Evolutionary conservation across 2,888 invertebrate species (phyloP).

Genomic region (Caenorhabditis afra): DNA sequence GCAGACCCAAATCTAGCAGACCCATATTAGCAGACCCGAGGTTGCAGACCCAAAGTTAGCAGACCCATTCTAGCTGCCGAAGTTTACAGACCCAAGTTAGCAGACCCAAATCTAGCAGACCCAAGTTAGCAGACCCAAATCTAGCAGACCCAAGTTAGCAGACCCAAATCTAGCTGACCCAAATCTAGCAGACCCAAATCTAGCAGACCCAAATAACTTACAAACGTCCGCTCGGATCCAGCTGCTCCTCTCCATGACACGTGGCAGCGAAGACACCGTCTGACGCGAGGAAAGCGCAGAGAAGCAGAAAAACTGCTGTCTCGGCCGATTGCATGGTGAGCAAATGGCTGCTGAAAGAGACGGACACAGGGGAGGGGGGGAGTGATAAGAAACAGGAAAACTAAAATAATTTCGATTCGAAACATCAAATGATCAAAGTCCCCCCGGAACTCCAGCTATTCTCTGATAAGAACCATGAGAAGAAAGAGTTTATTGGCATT

Average conservation of each 20-base stretch:
- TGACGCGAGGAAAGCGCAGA: not conserved
- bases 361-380: too few species aligned
- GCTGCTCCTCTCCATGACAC: slow-evolving; percentile 15
- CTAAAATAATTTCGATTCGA: not conserved
- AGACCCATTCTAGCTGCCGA: too few species aligned
- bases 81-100: too few species aligned
- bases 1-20: too few species aligned
- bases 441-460: not conserved
- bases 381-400: not conserved
- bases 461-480: not conserved
- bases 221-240: slow-evolving; percentile 19
- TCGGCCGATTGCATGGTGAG: too few species aligned
- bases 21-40: too few species aligned
- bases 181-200: too few species aligned
- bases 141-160: too few species aligned
- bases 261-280: not conserved
- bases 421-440: not conserved
- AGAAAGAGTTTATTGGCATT: slow-evolving; percentile 17
- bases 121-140: too few species aligned
- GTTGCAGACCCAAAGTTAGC: too few species aligned
- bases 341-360: not conserved
- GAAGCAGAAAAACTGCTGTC: not conserved
- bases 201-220: slow-evolving; percentile 5
- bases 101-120: too few species aligned
- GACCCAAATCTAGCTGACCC: too few species aligned